Conservation (phyloP, 2,797 vertebrate species). For the Alexandromys oeconomus region DNA sequence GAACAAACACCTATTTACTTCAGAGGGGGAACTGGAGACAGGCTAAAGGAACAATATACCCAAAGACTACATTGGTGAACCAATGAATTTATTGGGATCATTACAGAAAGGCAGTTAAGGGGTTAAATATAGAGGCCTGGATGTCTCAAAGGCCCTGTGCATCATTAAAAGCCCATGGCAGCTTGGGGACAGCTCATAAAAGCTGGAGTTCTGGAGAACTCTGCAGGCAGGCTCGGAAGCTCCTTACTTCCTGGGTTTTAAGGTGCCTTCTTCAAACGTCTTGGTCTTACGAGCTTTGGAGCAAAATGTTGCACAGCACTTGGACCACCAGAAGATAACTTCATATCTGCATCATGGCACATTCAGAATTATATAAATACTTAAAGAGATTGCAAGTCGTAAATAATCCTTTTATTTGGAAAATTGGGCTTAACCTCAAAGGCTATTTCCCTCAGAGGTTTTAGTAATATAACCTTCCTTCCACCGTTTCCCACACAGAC, state of each 20-base stretch:
- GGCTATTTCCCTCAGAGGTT: background rate
- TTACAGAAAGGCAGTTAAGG: background rate
- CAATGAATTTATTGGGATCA: background rate
- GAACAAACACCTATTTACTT: background rate
- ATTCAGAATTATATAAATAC: slow-evolving; percentile 1
- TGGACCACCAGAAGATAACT: background rate
- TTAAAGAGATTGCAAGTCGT: background rate
- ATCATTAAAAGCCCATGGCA: background rate
- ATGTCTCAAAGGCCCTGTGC: background rate
- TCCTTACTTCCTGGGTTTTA: background rate
- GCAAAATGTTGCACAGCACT: background rate
- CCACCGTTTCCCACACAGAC: background rate
- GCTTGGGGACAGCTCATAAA: background rate
- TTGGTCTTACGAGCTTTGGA: background rate
- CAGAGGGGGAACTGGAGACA: background rate
- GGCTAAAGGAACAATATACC: no score
- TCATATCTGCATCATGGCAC: background rate
- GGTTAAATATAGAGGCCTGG: background rate
- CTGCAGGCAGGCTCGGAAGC: background rate
- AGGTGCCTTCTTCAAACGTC: background rate
- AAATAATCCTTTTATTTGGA: slow-evolving; percentile 58
- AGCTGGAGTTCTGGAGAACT: background rate
- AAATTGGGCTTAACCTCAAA: background rate
- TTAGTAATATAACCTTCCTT: background rate
- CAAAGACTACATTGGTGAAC: background rate